A percentile compares a stretch with the other conserved stretches of the same genome.
These are phyloP conservation scores for Diadromus collaris DNA, from an alignment of 2,888 invertebrate genomes.

Conservation along the genomic window DNA sequence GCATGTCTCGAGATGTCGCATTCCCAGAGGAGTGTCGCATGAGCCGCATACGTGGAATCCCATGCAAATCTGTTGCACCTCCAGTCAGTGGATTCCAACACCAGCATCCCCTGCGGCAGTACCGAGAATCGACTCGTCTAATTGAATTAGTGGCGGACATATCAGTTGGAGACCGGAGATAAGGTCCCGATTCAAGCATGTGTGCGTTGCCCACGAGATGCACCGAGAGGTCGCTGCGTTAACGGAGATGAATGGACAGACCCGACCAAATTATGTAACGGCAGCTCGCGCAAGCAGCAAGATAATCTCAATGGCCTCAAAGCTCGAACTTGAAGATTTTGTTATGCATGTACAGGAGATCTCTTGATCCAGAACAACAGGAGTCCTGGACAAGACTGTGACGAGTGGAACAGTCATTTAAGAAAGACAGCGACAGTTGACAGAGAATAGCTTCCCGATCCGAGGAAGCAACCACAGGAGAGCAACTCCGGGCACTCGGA, in stretches of 20 bases:
- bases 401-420: neutral
- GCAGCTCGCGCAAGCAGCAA: neutral
- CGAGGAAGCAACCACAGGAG: conserved; percentile 28
- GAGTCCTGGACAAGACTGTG: neutral
- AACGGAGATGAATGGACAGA: conserved; percentile 7
- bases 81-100: neutral
- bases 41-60: neutral
- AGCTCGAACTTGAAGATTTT: neutral
- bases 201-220: neutral
- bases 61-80: conserved; percentile 4
- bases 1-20: neutral
- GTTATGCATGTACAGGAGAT: neutral
- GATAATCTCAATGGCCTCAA: neutral
- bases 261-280: conserved; percentile 2
- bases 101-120: neutral
- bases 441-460: conserved; percentile 43
- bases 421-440: conserved; percentile 29
- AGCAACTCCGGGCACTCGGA: conserved; percentile 28
- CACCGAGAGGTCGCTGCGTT: neutral
- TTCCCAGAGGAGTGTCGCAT: neutral
- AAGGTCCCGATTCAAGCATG: neutral
- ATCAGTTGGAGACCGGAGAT: conserved; percentile 5
- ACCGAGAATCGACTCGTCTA: neutral
- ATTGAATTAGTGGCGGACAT: neutral
- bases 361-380: neutral